Evolutionary conservation across 2,797 vertebrate genomes (phyloP).

Genomic region (Dicrostonyx torquatus): DNA sequence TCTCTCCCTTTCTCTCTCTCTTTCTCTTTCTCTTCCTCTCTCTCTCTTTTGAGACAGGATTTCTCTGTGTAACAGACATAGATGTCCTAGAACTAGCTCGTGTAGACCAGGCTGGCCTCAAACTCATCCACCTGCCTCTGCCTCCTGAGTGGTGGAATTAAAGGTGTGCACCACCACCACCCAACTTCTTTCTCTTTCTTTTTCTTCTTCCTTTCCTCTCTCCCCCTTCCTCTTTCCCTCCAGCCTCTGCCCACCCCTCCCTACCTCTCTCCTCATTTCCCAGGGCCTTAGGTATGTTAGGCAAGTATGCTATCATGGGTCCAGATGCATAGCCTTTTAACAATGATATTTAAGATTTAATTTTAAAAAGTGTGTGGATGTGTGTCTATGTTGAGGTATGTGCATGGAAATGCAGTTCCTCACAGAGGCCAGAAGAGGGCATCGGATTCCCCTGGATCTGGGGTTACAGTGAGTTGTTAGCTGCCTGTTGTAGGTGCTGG

Average conservation of each 20-base stretch:
- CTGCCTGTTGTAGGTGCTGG: neutral
- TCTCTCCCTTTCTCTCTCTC: no score
- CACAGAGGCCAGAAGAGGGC: neutral
- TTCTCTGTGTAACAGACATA: no score
- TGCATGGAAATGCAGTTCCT: neutral
- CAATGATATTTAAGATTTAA: neutral
- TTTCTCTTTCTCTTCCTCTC: neutral
- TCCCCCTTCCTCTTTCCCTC: no score
- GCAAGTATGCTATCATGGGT: neutral
- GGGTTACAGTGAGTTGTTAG: neutral
- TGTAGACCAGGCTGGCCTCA: no score
- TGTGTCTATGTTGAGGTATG: neutral
- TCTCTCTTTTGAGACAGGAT: no score
- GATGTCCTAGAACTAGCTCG: no score
- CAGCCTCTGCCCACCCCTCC: neutral
- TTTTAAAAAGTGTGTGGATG: neutral
- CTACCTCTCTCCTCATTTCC: no score
- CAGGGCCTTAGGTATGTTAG: neutral
- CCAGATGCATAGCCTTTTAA: neutral
- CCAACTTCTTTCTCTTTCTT: neutral
- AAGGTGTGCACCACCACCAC: no score
- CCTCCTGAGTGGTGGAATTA: no score
- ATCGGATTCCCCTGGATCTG: no score
- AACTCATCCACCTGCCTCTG: no score
- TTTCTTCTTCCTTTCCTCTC: no score